Conservation (phyloP, 92 coral and sea anemone genomes). For the Epizoanthus rinbou region DNA sequence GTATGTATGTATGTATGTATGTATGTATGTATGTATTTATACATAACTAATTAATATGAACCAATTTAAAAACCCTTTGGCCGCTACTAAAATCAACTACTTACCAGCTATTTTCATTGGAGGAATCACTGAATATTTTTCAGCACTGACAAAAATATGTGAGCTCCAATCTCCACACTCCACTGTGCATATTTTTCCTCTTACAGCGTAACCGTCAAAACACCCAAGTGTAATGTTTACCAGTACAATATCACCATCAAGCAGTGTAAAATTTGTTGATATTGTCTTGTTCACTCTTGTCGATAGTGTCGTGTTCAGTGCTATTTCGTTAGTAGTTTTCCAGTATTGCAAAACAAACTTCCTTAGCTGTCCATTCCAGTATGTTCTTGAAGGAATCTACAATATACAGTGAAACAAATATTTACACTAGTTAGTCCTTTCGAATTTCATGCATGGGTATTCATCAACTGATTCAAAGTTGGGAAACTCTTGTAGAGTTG, state of each 20-base stretch:
- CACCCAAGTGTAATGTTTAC: constrained; percentile 6
- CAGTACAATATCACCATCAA: neutral
- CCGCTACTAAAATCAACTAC: too few species aligned
- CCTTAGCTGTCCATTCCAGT: constrained; percentile 24
- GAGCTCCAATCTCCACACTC: constrained; percentile 24
- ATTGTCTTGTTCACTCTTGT: neutral
- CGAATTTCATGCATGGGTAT: too few species aligned
- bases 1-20: too few species aligned
- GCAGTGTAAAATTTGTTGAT: neutral
- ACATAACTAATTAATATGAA: too few species aligned
- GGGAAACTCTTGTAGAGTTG: too few species aligned
- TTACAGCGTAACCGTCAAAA: too few species aligned
- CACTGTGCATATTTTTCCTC: constrained; percentile 13
- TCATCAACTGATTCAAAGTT: too few species aligned
- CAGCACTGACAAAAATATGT: neutral
- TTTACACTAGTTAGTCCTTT: too few species aligned
- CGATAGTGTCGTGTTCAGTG: too few species aligned
- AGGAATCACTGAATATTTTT: neutral
- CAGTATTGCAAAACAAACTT: constrained; percentile 11
- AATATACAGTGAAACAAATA: neutral
- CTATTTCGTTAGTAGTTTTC: neutral
- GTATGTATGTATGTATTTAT: neutral
- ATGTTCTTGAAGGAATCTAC: neutral
- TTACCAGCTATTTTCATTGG: too few species aligned
- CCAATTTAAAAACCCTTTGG: too few species aligned